Conservation (phyloP, 2,797 vertebrate genomes). For the Xiphorhynchus erythropygius region DNA sequence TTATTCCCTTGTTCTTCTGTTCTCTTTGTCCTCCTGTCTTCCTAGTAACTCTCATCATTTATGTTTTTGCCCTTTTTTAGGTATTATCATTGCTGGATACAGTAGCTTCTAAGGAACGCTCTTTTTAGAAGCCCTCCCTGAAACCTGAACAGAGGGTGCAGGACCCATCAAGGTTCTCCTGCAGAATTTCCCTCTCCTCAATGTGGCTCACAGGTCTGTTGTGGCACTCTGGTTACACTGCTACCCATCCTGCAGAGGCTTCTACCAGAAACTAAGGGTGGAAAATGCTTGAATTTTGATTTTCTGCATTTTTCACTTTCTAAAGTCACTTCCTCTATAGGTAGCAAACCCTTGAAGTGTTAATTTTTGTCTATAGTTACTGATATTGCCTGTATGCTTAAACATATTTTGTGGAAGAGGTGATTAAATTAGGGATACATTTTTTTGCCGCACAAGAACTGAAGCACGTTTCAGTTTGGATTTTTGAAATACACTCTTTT, state of each 20-base stretch:
- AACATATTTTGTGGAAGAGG: background rate
- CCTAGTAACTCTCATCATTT: background rate
- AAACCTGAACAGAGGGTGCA: background rate
- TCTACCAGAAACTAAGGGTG: background rate
- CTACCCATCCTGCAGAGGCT: background rate
- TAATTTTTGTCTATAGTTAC: background rate
- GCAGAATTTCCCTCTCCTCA: background rate
- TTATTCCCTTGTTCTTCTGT: background rate
- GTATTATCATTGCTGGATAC: background rate
- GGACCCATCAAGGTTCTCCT: background rate
- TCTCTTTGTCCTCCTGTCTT: constrained; percentile 19
- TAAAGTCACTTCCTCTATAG: background rate
- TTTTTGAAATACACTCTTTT: background rate
- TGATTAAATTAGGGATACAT: background rate
- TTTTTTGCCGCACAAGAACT: background rate
- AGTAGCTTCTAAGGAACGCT: background rate
- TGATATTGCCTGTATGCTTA: background rate
- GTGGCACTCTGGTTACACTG: background rate
- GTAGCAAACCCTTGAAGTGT: background rate
- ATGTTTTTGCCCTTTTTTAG: background rate
- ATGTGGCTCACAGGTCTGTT: background rate
- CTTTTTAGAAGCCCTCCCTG: background rate
- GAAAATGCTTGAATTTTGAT: background rate
- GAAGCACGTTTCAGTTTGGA: background rate
- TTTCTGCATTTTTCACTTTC: background rate